Percentiles rank a stretch among this genome's conserved stretches.
Conservation (phyloP, 2,113 vertebrate genomes). For the rabbit (Oryctolagus cuniculus) region DNA sequence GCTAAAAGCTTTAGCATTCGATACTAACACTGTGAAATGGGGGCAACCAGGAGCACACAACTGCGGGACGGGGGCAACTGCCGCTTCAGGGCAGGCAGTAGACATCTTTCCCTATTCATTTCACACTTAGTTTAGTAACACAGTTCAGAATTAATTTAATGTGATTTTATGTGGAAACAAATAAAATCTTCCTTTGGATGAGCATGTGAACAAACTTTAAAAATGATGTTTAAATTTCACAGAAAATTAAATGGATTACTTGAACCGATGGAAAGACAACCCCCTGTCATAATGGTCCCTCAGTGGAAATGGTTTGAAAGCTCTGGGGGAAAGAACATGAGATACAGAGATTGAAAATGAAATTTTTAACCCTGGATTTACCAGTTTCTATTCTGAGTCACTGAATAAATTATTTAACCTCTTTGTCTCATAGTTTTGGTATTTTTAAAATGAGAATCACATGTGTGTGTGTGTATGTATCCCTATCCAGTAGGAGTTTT, state of each 20-base stretch:
- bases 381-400: not conserved
- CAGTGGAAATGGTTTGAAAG: not conserved
- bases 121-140: not conserved
- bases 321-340: not conserved
- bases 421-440: not conserved
- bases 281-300: not conserved
- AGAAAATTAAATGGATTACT: not conserved
- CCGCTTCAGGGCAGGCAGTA: not conserved
- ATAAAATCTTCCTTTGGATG: not conserved
- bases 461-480: not conserved
- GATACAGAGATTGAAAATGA: not conserved
- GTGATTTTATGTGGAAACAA: not conserved
- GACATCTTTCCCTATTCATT: not conserved
- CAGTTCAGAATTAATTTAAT: constrained; percentile 5
- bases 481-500: not conserved
- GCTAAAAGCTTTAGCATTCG: not conserved
- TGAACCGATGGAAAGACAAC: not conserved
- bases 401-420: not conserved
- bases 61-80: accelerated
- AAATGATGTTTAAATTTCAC: not conserved
- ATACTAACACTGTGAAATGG: not conserved
- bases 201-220: not conserved
- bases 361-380: not conserved
- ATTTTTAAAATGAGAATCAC: not conserved
- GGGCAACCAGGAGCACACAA: not conserved